Conservation (phyloP, 2,888 invertebrate genomes). For the Drosophila rellima region DNA sequence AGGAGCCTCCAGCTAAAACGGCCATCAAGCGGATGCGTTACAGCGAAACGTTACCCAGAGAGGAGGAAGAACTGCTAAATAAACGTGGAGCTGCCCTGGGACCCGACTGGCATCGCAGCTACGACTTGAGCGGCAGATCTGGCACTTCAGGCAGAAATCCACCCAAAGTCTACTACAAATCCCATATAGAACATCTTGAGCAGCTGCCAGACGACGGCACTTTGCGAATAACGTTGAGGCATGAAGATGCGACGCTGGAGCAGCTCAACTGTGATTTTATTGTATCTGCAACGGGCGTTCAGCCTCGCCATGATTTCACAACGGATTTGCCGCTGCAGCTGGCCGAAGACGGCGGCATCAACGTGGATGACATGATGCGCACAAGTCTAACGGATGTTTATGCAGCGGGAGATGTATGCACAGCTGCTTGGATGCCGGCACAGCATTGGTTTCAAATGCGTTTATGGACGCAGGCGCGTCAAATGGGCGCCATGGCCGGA, state of each 20-base stretch:
- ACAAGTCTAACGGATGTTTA: conserved; percentile 92
- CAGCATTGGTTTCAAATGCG: conserved; percentile 97
- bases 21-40: conserved; percentile 90
- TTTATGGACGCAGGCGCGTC: conserved; percentile 98
- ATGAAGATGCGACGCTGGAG: conserved; percentile 87
- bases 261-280: conserved; percentile 94
- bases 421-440: conserved; percentile 91
- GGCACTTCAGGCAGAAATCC: neutral
- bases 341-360: conserved; percentile 92
- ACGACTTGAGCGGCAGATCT: conserved; percentile 86
- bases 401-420: conserved; percentile 98
- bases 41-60: conserved; percentile 86
- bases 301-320: conserved; percentile 88
- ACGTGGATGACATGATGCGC: conserved; percentile 94
- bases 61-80: conserved; percentile 40
- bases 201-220: conserved; percentile 85
- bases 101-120: conserved; percentile 96
- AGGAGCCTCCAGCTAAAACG: conserved; percentile 47
- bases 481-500: conserved; percentile 98
- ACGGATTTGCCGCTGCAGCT: conserved; percentile 87
- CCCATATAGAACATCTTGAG: conserved; percentile 86
- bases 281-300: conserved; percentile 98
- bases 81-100: conserved; percentile 95
- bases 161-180: conserved; percentile 88
- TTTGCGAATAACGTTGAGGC: conserved; percentile 89